phyloP scores from a whole-genome alignment of 2,113 vertebrate genomes.

The Myrmecophaga tridactyla region DNA sequence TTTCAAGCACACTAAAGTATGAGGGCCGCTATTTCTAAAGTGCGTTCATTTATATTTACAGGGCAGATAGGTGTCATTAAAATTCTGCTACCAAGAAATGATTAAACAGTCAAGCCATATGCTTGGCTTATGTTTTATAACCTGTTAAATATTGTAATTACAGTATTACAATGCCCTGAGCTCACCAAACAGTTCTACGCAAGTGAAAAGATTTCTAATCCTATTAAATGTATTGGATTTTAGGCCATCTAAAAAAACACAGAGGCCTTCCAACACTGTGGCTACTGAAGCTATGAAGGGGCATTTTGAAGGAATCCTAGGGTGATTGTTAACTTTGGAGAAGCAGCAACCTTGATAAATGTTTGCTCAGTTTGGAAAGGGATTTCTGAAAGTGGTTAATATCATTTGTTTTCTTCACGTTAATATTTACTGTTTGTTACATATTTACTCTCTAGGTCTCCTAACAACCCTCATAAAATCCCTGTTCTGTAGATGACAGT shows the following conservation, averaged over 20 bases:
- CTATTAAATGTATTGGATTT: neutral
- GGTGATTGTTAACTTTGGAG: neutral
- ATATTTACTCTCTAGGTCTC: neutral
- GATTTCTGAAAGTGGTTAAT: neutral
- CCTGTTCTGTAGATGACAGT: neutral
- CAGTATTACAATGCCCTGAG: neutral
- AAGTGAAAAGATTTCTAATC: neutral
- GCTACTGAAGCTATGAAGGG: neutral
- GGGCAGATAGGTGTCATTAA: neutral
- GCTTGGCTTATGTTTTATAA: constrained; percentile 16
- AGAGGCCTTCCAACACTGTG: neutral
- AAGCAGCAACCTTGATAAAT: neutral
- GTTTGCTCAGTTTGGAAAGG: neutral
- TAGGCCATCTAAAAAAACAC: neutral
- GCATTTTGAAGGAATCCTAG: neutral
- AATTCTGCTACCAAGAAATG: neutral
- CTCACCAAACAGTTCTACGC: neutral
- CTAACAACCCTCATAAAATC: neutral
- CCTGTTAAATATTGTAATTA: constrained; percentile 16
- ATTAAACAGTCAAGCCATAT: neutral
- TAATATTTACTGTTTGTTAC: neutral
- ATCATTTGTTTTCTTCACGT: neutral
- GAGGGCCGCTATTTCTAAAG: constrained; percentile 21
- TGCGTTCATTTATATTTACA: constrained; percentile 30
- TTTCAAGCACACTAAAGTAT: neutral